Conservation (phyloP, 1,140 invertebrate species). For the Drosophila auraria region DNA sequence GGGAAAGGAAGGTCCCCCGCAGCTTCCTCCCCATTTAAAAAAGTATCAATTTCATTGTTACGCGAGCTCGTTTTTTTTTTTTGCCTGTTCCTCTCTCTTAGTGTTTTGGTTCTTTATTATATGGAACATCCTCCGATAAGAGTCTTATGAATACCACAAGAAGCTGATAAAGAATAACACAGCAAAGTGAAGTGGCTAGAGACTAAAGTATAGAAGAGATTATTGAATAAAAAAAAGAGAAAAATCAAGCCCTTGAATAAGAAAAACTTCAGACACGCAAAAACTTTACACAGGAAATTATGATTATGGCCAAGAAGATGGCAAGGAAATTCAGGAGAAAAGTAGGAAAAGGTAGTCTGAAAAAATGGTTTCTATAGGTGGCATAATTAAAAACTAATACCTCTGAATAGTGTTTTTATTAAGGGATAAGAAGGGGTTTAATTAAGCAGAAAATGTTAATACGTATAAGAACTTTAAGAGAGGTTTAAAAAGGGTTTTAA, state of each 20-base stretch:
- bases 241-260: slow-evolving; percentile 35
- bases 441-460: not conserved
- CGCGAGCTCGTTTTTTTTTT: slow-evolving; percentile 73
- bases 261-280: slow-evolving; percentile 13
- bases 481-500: no score
- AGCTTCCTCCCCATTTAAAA: slow-evolving; percentile 64
- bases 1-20: slow-evolving; percentile 22
- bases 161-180: slow-evolving; percentile 44
- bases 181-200: slow-evolving; percentile 32
- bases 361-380: slow-evolving; percentile 2
- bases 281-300: slow-evolving; percentile 42
- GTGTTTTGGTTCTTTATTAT: slow-evolving; percentile 64
- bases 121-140: slow-evolving; percentile 37
- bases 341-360: not conserved
- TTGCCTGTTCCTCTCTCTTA: slow-evolving; percentile 10
- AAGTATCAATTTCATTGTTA: slow-evolving; percentile 84
- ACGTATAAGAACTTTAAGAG: no score
- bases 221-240: slow-evolving; percentile 30
- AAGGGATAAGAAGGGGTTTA: not conserved
- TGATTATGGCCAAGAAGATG: slow-evolving; percentile 25
- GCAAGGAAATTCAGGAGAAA: not conserved
- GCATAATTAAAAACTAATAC: slow-evolving; percentile 13
- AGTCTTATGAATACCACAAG: slow-evolving; percentile 53
- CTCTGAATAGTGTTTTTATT: slow-evolving; percentile 7
- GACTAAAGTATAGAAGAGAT: slow-evolving; percentile 32